A percentile compares a stretch with the other conserved stretches of the same genome.
Evolutionary conservation across 1,140 invertebrate genomes (phyloP).

Genomic region (Cydia fagiglandana): DNA sequence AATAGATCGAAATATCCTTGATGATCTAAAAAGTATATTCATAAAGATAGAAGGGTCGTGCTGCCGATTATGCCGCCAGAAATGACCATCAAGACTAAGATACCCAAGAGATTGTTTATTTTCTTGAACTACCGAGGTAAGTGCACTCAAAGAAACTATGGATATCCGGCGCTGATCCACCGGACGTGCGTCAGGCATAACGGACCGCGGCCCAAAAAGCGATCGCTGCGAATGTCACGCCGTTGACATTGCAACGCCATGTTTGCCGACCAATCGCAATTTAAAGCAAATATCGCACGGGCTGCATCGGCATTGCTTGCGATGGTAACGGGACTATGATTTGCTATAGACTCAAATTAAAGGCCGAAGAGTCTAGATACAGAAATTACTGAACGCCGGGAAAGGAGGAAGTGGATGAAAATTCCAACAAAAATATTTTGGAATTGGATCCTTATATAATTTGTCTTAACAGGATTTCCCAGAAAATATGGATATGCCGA

Average conservation of each 20-base stretch:
- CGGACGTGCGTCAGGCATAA: conserved; percentile 47
- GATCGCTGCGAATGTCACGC: conserved; percentile 38
- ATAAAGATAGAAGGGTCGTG: no score
- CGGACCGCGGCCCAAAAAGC: conserved; percentile 47
- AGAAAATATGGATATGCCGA: no score
- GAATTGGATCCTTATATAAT: no score
- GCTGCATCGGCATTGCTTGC: not conserved
- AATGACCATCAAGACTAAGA: no score
- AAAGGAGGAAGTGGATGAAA: not conserved
- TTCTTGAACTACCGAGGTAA: conserved; percentile 33
- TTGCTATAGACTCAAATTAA: not conserved
- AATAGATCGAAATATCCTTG: no score
- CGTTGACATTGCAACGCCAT: conserved; percentile 1
- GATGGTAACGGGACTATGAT: not conserved
- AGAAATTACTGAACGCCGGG: not conserved
- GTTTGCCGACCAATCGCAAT: conserved; percentile 32
- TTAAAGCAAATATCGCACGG: conserved; percentile 18
- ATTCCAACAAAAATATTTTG: no score
- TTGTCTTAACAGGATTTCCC: no score
- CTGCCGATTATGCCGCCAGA: no score
- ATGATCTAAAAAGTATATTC: no score
- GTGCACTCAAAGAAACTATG: conserved; percentile 36
- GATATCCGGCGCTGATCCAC: conserved; percentile 58
- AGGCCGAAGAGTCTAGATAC: not conserved
- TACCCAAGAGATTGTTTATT: no score